Evolutionary conservation across 2,113 vertebrate genomes (phyloP), one percentile per base, ranked within the genome.

Genomic region (Mesembrinibis cayennensis): DNA sequence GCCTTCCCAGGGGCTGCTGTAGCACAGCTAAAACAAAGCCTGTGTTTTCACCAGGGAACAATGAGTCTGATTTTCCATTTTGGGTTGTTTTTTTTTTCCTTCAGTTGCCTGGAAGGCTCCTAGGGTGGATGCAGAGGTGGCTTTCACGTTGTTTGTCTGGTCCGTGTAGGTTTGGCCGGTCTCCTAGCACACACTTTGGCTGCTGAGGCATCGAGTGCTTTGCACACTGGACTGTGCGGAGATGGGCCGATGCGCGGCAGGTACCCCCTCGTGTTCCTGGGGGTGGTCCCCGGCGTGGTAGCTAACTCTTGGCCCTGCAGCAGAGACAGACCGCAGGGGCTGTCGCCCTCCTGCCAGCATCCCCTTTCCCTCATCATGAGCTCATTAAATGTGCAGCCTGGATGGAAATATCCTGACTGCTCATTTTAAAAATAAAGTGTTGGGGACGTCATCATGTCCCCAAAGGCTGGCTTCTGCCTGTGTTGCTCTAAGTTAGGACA

Each of bases 11-110:
- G 20, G 69, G 34, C 61, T 78, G 55, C 89, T 7, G 25, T 18
- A 58, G 63, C n/a, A 9, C 14, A 50, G 77, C 80, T 82, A n/a
- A 56, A 93, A 53, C 59, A 89, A 78, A 89, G 87, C 62, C 62
- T 52, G 56, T 40, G 38, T 76, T 82, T 88, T 72, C 91, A 86
- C 15, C 20, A 86, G 40, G 67, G 78, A 82, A 78, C 45, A 66
- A 49, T 62, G 81, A 96, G 14, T 94, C 87, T 80, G 67, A 61
- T 61, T 97, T 96, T 94, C 67, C 45, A 12, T 58, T 79, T 80
- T 81, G 4, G 19, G 50, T 13, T 81, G 4, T 16, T 30, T 25
- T 76, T 38, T 38, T 20, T 49, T 65, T 11, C 3, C 38, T 55
- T 58, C 50, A 16, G 30, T 20, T 91, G 73, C n/a, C 59, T 81